phyloP scores from a whole-genome alignment of 2,888 invertebrate species.

The Plusia festucae region DNA sequence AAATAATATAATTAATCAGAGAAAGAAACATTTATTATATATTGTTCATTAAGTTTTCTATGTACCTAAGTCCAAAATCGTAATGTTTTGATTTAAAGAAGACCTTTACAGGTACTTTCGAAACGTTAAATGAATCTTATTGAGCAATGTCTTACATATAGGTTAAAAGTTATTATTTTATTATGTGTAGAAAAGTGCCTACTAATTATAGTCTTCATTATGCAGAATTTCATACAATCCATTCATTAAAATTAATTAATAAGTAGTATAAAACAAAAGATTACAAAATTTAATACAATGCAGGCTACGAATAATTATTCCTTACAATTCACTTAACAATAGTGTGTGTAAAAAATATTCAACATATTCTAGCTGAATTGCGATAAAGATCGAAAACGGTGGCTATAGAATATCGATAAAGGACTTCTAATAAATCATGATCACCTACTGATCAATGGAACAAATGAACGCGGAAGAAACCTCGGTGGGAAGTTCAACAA shows the following conservation, averaged over 20 bases:
- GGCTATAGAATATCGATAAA: not conserved
- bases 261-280: slow-evolving; percentile 28
- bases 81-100: too few relatives aligned
- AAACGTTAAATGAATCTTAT: too few relatives aligned
- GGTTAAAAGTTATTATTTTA: too few relatives aligned
- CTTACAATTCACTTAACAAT: slow-evolving; percentile 20
- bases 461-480: slow-evolving; percentile 62
- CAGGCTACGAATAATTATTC: slow-evolving; percentile 8
- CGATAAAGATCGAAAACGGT: not conserved
- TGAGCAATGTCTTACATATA: too few relatives aligned
- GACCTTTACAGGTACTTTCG: too few relatives aligned
- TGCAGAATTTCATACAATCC: not conserved
- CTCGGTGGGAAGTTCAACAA: slow-evolving; percentile 70
- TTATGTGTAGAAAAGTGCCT: too few relatives aligned
- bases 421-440: slow-evolving; percentile 7
- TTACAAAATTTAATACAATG: slow-evolving; percentile 16
- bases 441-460: slow-evolving; percentile 44
- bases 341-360: slow-evolving; percentile 15
- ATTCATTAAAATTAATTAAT: slow-evolving; percentile 29
- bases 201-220: not conserved
- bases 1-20: too few relatives aligned
- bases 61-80: too few relatives aligned
- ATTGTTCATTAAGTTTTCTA: too few relatives aligned
- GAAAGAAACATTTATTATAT: too few relatives aligned
- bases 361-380: slow-evolving; percentile 5